phyloP scores from a whole-genome alignment of 2,113 vertebrate genomes.

The Rhinolophus ferrumequinum region DNA sequence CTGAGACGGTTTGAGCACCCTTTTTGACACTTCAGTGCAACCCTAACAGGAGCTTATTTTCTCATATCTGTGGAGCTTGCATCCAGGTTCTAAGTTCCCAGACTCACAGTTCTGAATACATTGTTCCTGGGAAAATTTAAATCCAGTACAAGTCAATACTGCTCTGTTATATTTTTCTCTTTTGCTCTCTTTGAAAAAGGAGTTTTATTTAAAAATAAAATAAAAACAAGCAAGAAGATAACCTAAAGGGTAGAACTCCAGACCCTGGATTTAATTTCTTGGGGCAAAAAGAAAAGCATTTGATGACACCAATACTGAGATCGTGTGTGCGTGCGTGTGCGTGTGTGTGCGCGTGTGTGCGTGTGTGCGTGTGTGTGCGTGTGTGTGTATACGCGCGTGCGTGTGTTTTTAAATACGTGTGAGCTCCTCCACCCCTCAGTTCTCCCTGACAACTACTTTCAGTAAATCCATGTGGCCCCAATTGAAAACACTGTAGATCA shows the following conservation, averaged over 20 bases:
- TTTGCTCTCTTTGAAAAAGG: slow-evolving; percentile 10
- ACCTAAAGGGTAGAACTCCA: slow-evolving; percentile 64
- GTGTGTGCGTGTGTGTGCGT: background rate
- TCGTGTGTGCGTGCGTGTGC: background rate
- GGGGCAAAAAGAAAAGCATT: slow-evolving; percentile 66
- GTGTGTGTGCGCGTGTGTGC: background rate
- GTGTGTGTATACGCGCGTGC: background rate
- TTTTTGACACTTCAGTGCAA: background rate
- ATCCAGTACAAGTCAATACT: slow-evolving; percentile 65
- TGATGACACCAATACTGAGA: slow-evolving; percentile 62
- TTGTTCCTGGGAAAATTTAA: slow-evolving; percentile 54
- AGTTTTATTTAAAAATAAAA: slow-evolving; percentile 75
- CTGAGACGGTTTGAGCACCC: background rate
- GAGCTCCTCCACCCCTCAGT: background rate
- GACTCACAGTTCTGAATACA: background rate
- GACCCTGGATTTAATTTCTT: slow-evolving; percentile 77
- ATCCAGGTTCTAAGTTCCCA: background rate
- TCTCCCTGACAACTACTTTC: slow-evolving; percentile 30
- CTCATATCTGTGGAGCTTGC: background rate
- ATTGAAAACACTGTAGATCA: background rate
- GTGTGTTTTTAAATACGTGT: background rate
- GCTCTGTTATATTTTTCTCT: slow-evolving; percentile 32
- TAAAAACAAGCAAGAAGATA: slow-evolving; percentile 56
- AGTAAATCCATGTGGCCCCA: slow-evolving; percentile 3
- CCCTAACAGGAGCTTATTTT: background rate